A percentile compares a stretch with the other conserved stretches of the same genome.
These are phyloP conservation scores for Microtus oregoni DNA, from an alignment of 2,113 vertebrate genomes.

Conservation along the genomic window DNA sequence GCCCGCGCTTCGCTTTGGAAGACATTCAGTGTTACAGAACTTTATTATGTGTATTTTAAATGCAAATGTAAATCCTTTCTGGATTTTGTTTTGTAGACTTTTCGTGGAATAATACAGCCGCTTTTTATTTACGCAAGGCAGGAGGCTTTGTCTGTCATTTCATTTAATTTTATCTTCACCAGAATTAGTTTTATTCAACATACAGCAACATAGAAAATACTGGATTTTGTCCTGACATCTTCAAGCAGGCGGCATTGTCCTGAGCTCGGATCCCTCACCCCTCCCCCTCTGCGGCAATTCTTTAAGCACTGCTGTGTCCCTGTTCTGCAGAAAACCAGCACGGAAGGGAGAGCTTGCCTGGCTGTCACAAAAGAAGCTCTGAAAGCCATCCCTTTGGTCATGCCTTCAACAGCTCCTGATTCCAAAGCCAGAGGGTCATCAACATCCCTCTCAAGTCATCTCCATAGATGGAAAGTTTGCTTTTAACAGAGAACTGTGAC, in stretches of 20 bases:
- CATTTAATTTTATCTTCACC: not conserved
- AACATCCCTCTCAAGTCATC: not conserved
- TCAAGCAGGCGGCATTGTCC: too few relatives aligned
- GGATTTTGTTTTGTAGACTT: not conserved
- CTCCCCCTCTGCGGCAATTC: not conserved
- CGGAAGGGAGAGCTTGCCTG: not conserved
- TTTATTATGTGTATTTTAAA: conserved; percentile 6
- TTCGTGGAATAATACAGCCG: not conserved
- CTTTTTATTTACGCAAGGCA: not conserved
- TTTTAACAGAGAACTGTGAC: not conserved
- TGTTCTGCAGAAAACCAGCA: not conserved
- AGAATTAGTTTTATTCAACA: not conserved
- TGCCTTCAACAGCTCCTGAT: not conserved
- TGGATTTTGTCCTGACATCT: not conserved
- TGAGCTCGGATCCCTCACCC: too few relatives aligned
- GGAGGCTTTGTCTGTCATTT: not conserved
- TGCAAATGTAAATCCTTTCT: not conserved
- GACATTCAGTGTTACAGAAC: not conserved
- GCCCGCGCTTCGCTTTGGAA: not conserved
- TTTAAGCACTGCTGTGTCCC: not conserved
- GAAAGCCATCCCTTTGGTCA: not conserved
- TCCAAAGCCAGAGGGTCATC: not conserved
- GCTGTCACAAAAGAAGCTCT: not conserved
- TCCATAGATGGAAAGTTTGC: not conserved
- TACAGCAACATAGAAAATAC: not conserved